These are phyloP conservation scores for Eretmocerus hayati DNA, from an alignment of 2,888 invertebrate genomes.

Conservation along the genomic window DNA sequence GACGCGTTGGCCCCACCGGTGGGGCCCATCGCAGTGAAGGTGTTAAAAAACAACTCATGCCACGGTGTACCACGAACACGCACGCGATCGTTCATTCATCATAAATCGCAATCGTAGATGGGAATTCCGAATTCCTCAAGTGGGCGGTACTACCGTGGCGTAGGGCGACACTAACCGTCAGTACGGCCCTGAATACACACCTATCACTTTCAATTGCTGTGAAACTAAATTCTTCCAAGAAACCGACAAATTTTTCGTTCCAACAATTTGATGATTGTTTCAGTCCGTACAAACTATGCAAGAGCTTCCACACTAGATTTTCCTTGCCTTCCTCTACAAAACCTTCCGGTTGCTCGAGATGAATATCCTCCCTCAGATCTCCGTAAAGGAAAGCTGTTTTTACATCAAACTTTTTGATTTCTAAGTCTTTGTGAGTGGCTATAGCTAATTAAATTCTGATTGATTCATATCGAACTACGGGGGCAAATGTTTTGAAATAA, in stretches of 20 bases:
- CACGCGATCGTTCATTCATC: too few relatives aligned
- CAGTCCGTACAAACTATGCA: not conserved
- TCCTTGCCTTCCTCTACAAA: not conserved
- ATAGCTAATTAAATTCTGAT: conserved; percentile 22
- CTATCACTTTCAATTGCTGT: too few relatives aligned
- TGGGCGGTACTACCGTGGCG: too few relatives aligned
- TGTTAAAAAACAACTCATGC: too few relatives aligned
- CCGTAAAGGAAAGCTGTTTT: conserved; percentile 29
- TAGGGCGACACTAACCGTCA: too few relatives aligned
- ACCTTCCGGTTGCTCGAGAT: conserved; percentile 17
- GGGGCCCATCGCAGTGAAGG: too few relatives aligned
- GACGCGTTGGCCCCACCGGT: too few relatives aligned
- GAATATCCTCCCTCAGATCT: conserved; percentile 23
- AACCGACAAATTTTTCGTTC: not conserved
- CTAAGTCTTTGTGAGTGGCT: conserved; percentile 16
- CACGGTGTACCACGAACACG: too few relatives aligned
- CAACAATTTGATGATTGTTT: conserved; percentile 3
- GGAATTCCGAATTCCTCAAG: too few relatives aligned
- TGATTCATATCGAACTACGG: conserved; percentile 6
- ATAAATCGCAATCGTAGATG: too few relatives aligned
- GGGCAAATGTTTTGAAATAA: conserved; percentile 7
- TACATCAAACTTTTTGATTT: conserved; percentile 24
- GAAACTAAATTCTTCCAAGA: not conserved
- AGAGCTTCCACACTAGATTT: not conserved
- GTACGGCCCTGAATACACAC: too few relatives aligned